Evolutionary conservation across 2,113 vertebrate species (phyloP).

Genomic region (Cryptoleucopteryx plumbea): DNA sequence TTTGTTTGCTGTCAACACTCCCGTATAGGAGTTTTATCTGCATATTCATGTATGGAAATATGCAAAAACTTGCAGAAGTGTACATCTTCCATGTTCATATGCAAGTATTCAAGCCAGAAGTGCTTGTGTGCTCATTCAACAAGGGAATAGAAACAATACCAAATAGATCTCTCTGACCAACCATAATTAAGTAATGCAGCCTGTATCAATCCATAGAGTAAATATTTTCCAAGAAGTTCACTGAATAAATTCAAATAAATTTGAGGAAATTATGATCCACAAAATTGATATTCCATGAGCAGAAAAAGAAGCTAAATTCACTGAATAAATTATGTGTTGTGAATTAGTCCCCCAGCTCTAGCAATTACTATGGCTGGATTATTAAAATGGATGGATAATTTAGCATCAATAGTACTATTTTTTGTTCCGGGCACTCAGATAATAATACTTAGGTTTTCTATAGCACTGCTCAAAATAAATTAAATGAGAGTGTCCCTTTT

Average conservation of each 20-base stretch:
- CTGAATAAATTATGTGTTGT: slow-evolving; percentile 32
- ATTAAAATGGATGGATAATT: slow-evolving; percentile 19
- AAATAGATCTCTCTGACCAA: slow-evolving; percentile 43
- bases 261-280: slow-evolving; percentile 39
- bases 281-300: slow-evolving; percentile 26
- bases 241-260: slow-evolving; percentile 49
- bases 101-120: slow-evolving; percentile 30
- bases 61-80: slow-evolving; percentile 21
- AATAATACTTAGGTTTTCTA: neutral
- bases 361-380: slow-evolving; percentile 4
- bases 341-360: slow-evolving; percentile 32
- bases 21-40: neutral
- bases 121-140: slow-evolving; percentile 51
- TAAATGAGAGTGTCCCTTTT: neutral
- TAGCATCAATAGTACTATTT: slow-evolving; percentile 1
- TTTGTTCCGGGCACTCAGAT: neutral
- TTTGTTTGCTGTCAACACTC: neutral
- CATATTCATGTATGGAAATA: slow-evolving; percentile 39
- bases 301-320: slow-evolving; percentile 38
- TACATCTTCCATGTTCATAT: neutral
- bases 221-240: slow-evolving; percentile 58
- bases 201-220: slow-evolving; percentile 55
- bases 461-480: neutral
- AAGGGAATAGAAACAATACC: slow-evolving; percentile 53
- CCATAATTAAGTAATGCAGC: slow-evolving; percentile 48